A percentile compares a stretch with the other conserved stretches of the same genome.
phyloP scores from a whole-genome alignment of 2,797 vertebrate species.

The Gypaetus barbatus region DNA sequence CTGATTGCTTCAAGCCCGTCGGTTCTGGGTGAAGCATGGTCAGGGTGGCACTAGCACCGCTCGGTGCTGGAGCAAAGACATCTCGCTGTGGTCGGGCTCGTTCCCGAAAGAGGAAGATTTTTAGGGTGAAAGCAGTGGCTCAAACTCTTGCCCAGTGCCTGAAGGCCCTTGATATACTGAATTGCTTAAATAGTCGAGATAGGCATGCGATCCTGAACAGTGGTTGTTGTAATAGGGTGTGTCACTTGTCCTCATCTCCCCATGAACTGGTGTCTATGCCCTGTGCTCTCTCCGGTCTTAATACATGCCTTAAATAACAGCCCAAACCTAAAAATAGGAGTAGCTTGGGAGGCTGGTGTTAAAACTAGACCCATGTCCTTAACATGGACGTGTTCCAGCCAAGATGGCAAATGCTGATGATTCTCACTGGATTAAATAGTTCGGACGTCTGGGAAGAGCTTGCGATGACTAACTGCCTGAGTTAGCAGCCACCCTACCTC shows the following conservation, averaged over 20 bases:
- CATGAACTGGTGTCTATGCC: neutral
- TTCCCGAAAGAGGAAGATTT: neutral
- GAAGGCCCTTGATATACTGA: neutral
- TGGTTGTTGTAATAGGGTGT: neutral
- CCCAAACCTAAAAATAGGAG: conserved; percentile 35
- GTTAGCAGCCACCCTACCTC: neutral
- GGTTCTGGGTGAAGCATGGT: neutral
- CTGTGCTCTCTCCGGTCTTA: neutral
- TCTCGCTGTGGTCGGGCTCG: neutral
- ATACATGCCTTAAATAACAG: neutral
- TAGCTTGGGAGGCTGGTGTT: neutral
- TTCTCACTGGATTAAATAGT: conserved; percentile 1
- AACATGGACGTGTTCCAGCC: neutral
- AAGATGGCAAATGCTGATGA: neutral
- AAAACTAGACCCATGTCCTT: neutral
- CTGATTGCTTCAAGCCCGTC: rapidly evolving
- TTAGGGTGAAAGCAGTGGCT: neutral
- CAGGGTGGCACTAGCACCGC: neutral
- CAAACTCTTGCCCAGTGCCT: neutral
- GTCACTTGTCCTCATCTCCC: neutral
- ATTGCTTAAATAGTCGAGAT: neutral
- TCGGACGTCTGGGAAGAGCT: neutral
- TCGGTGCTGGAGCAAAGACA: neutral
- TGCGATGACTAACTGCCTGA: neutral
- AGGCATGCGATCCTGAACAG: neutral